These are phyloP conservation scores for Diarsia dahlii DNA, from an alignment of 2,888 invertebrate species.

Conservation along the genomic window DNA sequence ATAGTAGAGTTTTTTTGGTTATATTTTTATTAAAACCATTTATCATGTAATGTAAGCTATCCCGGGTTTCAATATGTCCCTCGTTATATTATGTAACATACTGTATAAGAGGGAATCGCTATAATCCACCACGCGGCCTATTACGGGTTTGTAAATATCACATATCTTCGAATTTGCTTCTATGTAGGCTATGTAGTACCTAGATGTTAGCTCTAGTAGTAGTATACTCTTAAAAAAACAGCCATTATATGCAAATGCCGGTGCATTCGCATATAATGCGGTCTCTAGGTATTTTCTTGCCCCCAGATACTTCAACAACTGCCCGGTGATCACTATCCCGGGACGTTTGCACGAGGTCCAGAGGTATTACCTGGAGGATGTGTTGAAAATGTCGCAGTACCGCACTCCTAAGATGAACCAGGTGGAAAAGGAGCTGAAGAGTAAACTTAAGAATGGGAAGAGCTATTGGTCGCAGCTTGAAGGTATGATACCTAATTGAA, in stretches of 20 bases:
- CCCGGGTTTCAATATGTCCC: too few relatives aligned
- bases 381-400: slow-evolving; percentile 92
- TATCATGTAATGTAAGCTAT: too few relatives aligned
- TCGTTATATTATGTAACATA: too few relatives aligned
- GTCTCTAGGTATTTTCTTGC: slow-evolving; percentile 6
- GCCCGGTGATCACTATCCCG: slow-evolving; percentile 94
- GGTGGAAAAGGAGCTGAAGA: slow-evolving; percentile 80
- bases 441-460: slow-evolving; percentile 78
- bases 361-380: slow-evolving; percentile 95
- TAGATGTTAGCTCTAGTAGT: not conserved
- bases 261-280: slow-evolving; percentile 7
- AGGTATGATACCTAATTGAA: slow-evolving; percentile 62
- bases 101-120: too few relatives aligned
- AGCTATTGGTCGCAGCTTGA: slow-evolving; percentile 87
- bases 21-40: too few relatives aligned
- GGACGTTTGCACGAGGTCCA: slow-evolving; percentile 94
- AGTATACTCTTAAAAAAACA: not conserved
- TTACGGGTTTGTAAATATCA: too few relatives aligned
- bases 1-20: too few relatives aligned
- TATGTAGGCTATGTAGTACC: too few relatives aligned
- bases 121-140: too few relatives aligned
- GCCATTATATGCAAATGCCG: slow-evolving; percentile 3
- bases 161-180: too few relatives aligned
- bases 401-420: slow-evolving; percentile 87
- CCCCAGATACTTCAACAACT: slow-evolving; percentile 94